Percentiles rank a stretch among this genome's conserved stretches.
phyloP scores from a whole-genome alignment of 2,797 vertebrate species.

The Myiotriccus ornatus region DNA sequence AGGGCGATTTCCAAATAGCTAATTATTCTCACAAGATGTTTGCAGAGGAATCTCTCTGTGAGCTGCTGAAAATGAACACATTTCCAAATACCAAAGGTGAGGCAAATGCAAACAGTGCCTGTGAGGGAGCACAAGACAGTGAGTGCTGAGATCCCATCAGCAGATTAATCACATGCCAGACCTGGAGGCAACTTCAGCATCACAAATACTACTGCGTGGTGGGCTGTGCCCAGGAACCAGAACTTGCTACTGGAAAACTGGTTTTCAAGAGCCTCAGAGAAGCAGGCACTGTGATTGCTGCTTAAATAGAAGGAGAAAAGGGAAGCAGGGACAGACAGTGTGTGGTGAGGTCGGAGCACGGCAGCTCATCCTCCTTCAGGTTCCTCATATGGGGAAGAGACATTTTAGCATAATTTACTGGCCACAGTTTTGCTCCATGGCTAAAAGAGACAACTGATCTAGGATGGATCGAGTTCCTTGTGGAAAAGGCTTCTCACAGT shows the following conservation, averaged over 20 bases:
- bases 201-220: background rate
- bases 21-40: slow-evolving; percentile 15
- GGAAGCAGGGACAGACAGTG: background rate
- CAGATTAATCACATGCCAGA: slow-evolving; percentile 29
- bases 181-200: background rate
- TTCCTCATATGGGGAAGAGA: background rate
- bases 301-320: background rate
- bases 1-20: background rate
- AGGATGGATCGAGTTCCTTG: background rate
- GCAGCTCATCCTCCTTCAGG: background rate
- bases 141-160: background rate
- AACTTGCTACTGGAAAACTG: background rate
- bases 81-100: slow-evolving; percentile 47
- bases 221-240: background rate
- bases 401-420: background rate
- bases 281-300: background rate
- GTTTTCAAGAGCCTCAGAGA: background rate
- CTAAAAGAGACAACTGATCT: background rate
- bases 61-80: background rate
- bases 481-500: background rate
- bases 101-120: background rate
- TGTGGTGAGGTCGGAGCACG: background rate
- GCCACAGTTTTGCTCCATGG: background rate
- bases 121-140: slow-evolving; percentile 1
- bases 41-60: background rate